phyloP scores from a whole-genome alignment of 2,797 vertebrate species.

The Sibirionetta formosa region DNA sequence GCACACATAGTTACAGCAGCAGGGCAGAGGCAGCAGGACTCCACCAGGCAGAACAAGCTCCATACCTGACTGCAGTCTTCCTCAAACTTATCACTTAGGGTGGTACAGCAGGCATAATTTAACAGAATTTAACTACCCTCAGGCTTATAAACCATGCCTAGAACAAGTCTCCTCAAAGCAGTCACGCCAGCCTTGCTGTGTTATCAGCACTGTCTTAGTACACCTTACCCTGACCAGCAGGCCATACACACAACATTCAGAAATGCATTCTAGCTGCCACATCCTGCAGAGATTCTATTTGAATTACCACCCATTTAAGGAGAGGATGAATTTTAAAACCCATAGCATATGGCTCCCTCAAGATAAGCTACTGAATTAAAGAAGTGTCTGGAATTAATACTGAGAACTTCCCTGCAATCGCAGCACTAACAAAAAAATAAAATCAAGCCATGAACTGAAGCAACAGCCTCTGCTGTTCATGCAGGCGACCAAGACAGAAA shows the following conservation, averaged over 20 bases:
- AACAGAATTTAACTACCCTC: not conserved
- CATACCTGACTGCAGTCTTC: accelerated
- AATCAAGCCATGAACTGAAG: not conserved
- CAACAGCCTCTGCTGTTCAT: accelerated
- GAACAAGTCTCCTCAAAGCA: not conserved
- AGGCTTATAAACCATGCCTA: not conserved
- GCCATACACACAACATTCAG: not conserved
- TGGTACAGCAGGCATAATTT: not conserved
- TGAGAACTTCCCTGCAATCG: not conserved
- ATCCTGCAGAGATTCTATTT: not conserved
- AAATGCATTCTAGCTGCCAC: accelerated
- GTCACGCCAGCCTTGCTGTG: not conserved
- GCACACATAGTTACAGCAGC: accelerated
- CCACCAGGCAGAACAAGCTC: not conserved
- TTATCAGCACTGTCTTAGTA: not conserved
- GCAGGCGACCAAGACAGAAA: not conserved
- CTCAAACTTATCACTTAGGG: not conserved
- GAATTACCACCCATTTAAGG: not conserved
- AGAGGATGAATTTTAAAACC: not conserved
- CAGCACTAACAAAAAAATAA: not conserved
- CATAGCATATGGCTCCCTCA: not conserved
- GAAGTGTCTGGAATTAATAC: not conserved
- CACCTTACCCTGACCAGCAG: not conserved
- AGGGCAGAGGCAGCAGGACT: not conserved
- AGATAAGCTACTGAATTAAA: not conserved